Evolutionary conservation across 1,140 invertebrate species (phyloP), one percentile per base, ranked within the genome.

Genomic region (Thalassaphorura encarpata): DNA sequence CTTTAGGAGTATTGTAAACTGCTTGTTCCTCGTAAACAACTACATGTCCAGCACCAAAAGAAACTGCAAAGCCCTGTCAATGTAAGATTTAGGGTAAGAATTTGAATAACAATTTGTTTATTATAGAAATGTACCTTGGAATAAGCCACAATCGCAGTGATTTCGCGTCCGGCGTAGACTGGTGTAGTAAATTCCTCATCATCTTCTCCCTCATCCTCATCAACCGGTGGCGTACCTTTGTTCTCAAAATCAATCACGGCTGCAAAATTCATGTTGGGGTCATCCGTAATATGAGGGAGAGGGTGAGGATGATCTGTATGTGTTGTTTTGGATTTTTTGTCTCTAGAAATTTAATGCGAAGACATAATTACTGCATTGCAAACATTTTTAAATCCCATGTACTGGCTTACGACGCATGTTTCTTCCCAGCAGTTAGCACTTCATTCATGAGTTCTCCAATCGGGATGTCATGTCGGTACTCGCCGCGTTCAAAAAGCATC

Each of bases 401-500:
- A n/a, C n/a, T n/a, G n/a, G n/a, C n/a, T n/a, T n/a, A n/a, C n/a
- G n/a, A n/a, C n/a, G n/a, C n/a, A n/a, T n/a, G n/a, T n/a, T n/a
- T n/a, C n/a, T n/a, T n/a, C n/a, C n/a, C n/a, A n/a, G n/a, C n/a
- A n/a, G n/a, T n/a, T n/a, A n/a, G n/a, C n/a, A n/a, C n/a, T n/a
- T n/a, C n/a, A n/a, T n/a, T n/a, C n/a, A n/a, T n/a, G n/a, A n/a
- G n/a, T n/a, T n/a, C n/a, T n/a, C n/a, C n/a, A n/a, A n/a, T n/a
- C 62, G 76, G 73, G 41, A 67, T 63, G 23, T 64, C 74, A 62
- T 68, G 64, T 56, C 83, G 82, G 40, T 87, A 69, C 62, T 91
- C 87, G 11, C 85, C 86, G 66, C 83, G 82, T 66, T 90, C 87
- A 43, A 90, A 77, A 36, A 85, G 72, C 65, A 89, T 74, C 26